Evolutionary conservation across 2,797 vertebrate genomes (phyloP), one percentile per base, ranked within the genome.

Genomic region (Helarctos malayanus): DNA sequence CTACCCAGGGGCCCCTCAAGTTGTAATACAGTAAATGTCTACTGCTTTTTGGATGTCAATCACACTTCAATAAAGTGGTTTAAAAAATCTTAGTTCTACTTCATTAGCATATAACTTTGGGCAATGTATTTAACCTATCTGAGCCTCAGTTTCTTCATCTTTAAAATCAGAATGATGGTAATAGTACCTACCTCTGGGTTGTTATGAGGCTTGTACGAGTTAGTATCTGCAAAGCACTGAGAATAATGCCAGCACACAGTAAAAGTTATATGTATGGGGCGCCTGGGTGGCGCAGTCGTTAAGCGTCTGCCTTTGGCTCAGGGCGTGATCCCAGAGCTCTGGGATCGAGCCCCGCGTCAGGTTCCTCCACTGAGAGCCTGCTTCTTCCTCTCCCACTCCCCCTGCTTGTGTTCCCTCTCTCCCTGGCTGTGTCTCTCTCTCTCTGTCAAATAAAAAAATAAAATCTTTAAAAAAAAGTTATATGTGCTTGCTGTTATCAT

Each of bases 401-500:
- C 41, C 41, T 41, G 41, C 41, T 41, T 41, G 41, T 41, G 41
- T 41, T 41, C 41, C 41, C 41, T 41, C 41, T 41, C 41, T 41
- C 41, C 41, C 41, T 41, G 41, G 41, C 41, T 41, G 41, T 41
- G 41, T 41, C 1, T 41, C 41, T 41, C 5, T 41, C 41, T 41
- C 41, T 41, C 35, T 38, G 41, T 41, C 41, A 41, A 41, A 41
- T 41, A 41, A 41, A 41, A 41, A 41, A 41, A 41, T 41, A 41
- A 41, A 41, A 41, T 41, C 41, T 41, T 41, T 4, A 5, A 41
- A 41, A 41, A 49, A 73, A 85, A 91, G 12, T 41, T 59, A 45
- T 87, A 49, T 65, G 71, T 88, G 45, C 7, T 97, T 95, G 16
- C 27, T 92, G 13, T 83, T 97, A 75, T 92, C 89, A 47, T 73